Conservation (phyloP, 37 sponge, comb jelly and placozoan species). For the Diacarnus erythraeanus region DNA sequence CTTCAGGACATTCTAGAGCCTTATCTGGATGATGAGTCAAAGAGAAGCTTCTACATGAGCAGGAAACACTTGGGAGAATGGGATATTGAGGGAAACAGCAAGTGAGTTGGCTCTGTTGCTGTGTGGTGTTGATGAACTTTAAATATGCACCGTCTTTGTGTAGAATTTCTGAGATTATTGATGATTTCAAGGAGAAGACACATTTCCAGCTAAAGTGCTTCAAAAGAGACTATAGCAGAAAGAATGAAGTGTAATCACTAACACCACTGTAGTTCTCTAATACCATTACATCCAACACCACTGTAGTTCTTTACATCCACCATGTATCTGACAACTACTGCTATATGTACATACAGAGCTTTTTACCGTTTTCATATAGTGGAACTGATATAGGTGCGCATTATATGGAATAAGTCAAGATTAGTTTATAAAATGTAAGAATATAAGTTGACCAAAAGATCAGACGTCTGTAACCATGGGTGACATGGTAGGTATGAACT, state of each 20-base stretch:
- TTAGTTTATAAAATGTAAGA: too few species aligned
- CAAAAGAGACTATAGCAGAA: too few species aligned
- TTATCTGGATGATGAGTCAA: slow-evolving; percentile 37
- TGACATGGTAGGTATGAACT: neutral
- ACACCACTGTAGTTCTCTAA: too few species aligned
- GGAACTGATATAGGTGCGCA: too few species aligned
- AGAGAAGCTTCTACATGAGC: slow-evolving; percentile 20
- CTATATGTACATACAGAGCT: too few species aligned
- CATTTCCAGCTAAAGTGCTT: slow-evolving; percentile 52
- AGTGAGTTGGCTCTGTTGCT: neutral
- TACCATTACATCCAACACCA: too few species aligned
- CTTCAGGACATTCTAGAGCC: slow-evolving; percentile 31
- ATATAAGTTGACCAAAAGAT: too few species aligned
- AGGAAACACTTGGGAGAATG: slow-evolving; percentile 15
- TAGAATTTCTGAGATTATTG: slow-evolving; percentile 28
- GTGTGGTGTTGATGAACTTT: neutral
- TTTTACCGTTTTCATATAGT: too few species aligned
- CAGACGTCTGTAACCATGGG: slow-evolving; percentile 22
- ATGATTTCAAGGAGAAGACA: slow-evolving; percentile 35
- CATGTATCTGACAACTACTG: too few species aligned
- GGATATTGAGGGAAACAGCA: neutral
- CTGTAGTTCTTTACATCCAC: too few species aligned
- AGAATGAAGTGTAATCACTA: too few species aligned
- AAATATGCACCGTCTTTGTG: neutral
- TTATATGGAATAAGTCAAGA: too few species aligned